Conservation (phyloP, 2,888 invertebrate genomes). For the Eupeodes latifasciatus region DNA sequence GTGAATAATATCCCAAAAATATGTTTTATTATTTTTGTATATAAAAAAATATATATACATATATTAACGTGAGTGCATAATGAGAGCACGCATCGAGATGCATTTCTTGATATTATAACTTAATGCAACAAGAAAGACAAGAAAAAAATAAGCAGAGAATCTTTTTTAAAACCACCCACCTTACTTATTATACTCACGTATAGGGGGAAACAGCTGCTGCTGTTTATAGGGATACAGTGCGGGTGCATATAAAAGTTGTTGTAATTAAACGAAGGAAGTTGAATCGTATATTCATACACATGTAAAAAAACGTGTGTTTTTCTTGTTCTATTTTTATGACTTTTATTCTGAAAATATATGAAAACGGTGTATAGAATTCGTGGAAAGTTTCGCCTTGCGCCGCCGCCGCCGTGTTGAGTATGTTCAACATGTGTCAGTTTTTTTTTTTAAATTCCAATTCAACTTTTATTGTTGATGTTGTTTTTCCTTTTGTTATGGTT, state of each 20-base stretch:
- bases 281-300: constrained; percentile 39
- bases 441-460: not conserved
- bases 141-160: not conserved
- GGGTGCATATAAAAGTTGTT: not conserved
- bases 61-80: not conserved
- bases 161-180: constrained; percentile 61
- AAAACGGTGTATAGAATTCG: constrained; percentile 68
- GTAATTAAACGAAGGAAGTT: constrained; percentile 72
- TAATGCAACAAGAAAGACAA: not conserved
- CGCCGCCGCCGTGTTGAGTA: constrained; percentile 12
- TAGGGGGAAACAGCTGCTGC: constrained; percentile 49
- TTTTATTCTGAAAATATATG: constrained; percentile 33
- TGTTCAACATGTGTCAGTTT: constrained; percentile 71
- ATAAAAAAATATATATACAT: not conserved
- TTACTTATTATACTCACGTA: constrained; percentile 9
- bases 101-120: constrained; percentile 31
- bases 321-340: constrained; percentile 62
- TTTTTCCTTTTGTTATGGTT: not conserved
- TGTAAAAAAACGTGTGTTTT: constrained; percentile 35
- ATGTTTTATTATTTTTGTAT: not conserved
- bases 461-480: constrained; percentile 30
- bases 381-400: constrained; percentile 64
- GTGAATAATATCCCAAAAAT: constrained; percentile 25
- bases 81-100: constrained; percentile 30
- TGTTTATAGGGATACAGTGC: not conserved